Evolutionary conservation across 2,888 invertebrate species (phyloP).

Genomic region (Dromius quadrimaculatus): DNA sequence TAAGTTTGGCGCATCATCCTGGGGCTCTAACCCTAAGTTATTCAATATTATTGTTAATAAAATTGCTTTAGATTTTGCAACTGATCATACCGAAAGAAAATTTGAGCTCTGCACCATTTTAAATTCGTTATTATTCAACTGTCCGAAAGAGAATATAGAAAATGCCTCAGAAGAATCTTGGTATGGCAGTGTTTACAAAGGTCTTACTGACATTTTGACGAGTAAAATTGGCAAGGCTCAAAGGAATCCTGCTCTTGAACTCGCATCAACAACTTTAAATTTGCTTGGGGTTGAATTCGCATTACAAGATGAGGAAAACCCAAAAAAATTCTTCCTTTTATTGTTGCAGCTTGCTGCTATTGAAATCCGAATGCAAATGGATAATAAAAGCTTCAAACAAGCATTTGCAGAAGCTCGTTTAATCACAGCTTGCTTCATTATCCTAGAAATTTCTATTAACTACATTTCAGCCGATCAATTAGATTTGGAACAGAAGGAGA

Average conservation of each 20-base stretch:
- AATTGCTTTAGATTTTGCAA: conserved; percentile 88
- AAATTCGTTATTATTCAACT: conserved; percentile 79
- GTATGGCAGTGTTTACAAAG: conserved; percentile 86
- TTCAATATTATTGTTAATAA: conserved; percentile 87
- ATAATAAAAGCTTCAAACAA: conserved; percentile 85
- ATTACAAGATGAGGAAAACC: conserved; percentile 82
- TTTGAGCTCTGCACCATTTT: conserved; percentile 89
- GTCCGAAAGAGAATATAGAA: conserved; percentile 76
- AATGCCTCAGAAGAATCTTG: conserved; percentile 80
- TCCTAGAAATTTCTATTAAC: conserved; percentile 82
- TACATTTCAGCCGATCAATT: conserved; percentile 85
- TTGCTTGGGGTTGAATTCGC: conserved; percentile 89
- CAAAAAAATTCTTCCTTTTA: conserved; percentile 84
- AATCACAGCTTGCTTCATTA: conserved; percentile 85
- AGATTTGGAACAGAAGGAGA: conserved; percentile 90
- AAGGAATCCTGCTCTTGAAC: conserved; percentile 87
- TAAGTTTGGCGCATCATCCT: conserved; percentile 78
- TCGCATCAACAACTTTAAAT: conserved; percentile 85
- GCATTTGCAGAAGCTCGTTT: conserved; percentile 82
- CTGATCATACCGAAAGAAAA: conserved; percentile 89
- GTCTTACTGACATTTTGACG: conserved; percentile 84
- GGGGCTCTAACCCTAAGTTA: conserved; percentile 82
- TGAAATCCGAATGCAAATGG: conserved; percentile 94
- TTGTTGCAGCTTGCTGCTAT: conserved; percentile 89
- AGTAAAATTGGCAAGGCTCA: conserved; percentile 90